These are phyloP conservation scores for Scomberomorus guttatus DNA, from an alignment of 2,797 vertebrate genomes.

Conservation along the genomic window DNA sequence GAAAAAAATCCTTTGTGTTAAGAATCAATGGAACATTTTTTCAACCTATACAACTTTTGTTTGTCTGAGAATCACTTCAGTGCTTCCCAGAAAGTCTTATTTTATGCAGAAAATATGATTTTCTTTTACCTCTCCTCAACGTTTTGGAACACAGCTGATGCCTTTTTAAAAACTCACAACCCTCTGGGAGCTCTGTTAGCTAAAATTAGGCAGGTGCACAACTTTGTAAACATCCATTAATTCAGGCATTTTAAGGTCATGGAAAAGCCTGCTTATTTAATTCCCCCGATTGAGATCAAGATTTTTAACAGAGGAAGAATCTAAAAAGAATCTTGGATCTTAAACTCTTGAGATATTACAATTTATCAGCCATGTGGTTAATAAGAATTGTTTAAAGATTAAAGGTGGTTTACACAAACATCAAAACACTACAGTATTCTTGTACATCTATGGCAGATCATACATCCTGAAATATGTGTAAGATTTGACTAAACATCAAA, in stretches of 20 bases:
- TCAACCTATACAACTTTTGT: not conserved
- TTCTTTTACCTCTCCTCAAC: not conserved
- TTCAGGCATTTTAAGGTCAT: not conserved
- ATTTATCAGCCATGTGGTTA: no score
- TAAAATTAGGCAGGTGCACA: constrained; percentile 10
- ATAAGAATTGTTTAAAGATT: no score
- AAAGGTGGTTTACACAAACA: no score
- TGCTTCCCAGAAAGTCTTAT: not conserved
- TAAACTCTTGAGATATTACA: not conserved
- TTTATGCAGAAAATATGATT: not conserved
- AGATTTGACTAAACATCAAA: not conserved
- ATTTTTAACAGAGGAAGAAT: not conserved
- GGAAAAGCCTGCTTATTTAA: constrained; percentile 12
- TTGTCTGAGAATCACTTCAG: not conserved
- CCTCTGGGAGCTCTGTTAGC: not conserved
- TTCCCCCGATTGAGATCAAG: not conserved
- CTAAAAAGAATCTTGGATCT: not conserved
- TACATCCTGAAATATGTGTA: no score
- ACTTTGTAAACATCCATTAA: constrained; percentile 32
- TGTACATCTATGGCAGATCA: not conserved
- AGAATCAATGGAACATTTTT: no score
- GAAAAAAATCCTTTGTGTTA: not conserved
- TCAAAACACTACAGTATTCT: no score
- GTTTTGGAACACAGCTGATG: not conserved
- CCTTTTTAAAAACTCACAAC: not conserved